A percentile compares a stretch with the other conserved stretches of the same genome.
Evolutionary conservation across 1,140 invertebrate genomes (phyloP).

Genomic region (Probaryconus sp.): DNA sequence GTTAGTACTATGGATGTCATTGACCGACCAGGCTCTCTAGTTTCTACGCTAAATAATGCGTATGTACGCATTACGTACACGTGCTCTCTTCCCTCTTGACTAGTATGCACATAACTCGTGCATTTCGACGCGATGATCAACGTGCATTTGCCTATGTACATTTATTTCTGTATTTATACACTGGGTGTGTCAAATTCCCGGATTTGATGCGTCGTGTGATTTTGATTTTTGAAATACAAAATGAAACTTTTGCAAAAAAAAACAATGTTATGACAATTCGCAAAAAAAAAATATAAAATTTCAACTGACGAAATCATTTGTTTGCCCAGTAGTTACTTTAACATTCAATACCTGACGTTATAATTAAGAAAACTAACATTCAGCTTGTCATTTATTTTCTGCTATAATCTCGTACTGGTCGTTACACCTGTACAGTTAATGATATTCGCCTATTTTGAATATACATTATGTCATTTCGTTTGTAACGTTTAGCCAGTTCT

Average conservation of each 20-base stretch:
- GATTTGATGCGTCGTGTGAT: slow-evolving; percentile 5
- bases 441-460: slow-evolving; percentile 17
- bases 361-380: slow-evolving; percentile 21
- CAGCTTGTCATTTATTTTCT: slow-evolving; percentile 6
- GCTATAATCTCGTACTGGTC: background rate
- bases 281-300: too few relatives aligned
- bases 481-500: slow-evolving; percentile 9
- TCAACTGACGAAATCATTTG: too few relatives aligned
- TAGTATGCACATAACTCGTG: slow-evolving; percentile 39
- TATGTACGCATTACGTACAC: slow-evolving; percentile 54
- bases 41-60: slow-evolving; percentile 60
- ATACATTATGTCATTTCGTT: slow-evolving; percentile 20
- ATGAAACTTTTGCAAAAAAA: too few relatives aligned
- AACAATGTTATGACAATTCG: too few relatives aligned
- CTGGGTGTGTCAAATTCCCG: slow-evolving; percentile 33
- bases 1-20: slow-evolving; percentile 60
- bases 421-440: slow-evolving; percentile 14
- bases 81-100: slow-evolving; percentile 47
- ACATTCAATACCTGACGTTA: slow-evolving; percentile 6
- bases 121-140: slow-evolving; percentile 35
- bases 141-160: slow-evolving; percentile 17
- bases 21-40: slow-evolving; percentile 60
- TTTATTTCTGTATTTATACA: slow-evolving; percentile 30
- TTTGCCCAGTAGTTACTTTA: background rate
- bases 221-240: background rate